Conservation (phyloP, 2,797 vertebrate species). For the Tarsius wallacei region DNA sequence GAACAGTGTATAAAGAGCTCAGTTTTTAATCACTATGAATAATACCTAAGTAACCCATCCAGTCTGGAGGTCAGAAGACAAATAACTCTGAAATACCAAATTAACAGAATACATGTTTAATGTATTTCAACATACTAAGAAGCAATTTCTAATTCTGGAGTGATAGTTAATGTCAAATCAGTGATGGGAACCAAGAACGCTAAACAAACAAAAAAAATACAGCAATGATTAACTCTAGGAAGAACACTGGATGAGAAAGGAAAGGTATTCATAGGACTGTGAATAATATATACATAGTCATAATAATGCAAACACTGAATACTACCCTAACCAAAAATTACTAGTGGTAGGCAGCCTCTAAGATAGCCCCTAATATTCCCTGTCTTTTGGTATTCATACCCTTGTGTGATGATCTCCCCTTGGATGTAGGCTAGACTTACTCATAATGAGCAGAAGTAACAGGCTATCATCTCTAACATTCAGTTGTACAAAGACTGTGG, state of each 20-base stretch:
- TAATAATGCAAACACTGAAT: background rate
- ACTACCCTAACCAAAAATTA: background rate
- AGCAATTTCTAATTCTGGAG: constrained; percentile 36
- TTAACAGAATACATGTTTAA: background rate
- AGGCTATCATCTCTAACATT: background rate
- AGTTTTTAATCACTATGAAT: background rate
- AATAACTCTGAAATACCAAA: background rate
- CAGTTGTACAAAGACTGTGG: background rate
- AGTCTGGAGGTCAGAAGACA: background rate
- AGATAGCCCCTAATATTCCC: background rate
- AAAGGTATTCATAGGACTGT: background rate
- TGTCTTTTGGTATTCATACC: background rate
- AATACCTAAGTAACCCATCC: background rate
- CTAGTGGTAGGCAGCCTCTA: background rate
- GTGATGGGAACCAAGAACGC: background rate
- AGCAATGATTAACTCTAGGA: background rate
- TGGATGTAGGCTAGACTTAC: background rate
- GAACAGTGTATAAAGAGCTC: background rate
- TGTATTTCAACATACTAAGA: background rate
- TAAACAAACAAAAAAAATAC: constrained; percentile 25
- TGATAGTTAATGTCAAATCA: background rate
- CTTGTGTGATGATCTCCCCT: background rate
- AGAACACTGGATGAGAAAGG: background rate
- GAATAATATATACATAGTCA: background rate
- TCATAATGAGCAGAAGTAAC: background rate